Percentiles rank a stretch among this genome's conserved stretches.
These are phyloP conservation scores for Porites divaricata DNA, from an alignment of 92 coral and sea anemone genomes.

Conservation along the genomic window DNA sequence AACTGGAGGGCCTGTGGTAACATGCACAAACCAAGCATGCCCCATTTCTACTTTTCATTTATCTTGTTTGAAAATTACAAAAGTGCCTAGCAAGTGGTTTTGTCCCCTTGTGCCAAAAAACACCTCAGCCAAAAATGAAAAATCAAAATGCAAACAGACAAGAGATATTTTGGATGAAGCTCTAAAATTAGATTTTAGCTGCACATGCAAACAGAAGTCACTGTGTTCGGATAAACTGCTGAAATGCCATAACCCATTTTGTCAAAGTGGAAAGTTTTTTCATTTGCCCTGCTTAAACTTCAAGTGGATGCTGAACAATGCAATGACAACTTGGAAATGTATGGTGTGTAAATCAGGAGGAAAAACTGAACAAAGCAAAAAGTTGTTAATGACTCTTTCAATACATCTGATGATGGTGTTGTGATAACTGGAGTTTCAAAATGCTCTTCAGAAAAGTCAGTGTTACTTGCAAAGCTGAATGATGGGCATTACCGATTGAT, in stretches of 20 bases:
- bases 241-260: slow-evolving; percentile 48
- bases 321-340: slow-evolving; percentile 58
- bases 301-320: slow-evolving; percentile 63
- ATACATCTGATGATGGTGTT: slow-evolving; percentile 19
- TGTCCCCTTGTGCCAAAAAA: slow-evolving; percentile 60
- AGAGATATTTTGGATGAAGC: slow-evolving; percentile 42
- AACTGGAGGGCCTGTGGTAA: slow-evolving; percentile 25
- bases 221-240: slow-evolving; percentile 46
- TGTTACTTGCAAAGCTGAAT: slow-evolving; percentile 38
- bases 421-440: slow-evolving; percentile 41
- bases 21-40: slow-evolving; percentile 30
- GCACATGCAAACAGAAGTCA: slow-evolving; percentile 56
- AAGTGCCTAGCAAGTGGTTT: slow-evolving; percentile 30
- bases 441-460: slow-evolving; percentile 35
- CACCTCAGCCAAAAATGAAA: slow-evolving; percentile 31
- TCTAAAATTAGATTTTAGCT: slow-evolving; percentile 27
- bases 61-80: slow-evolving; percentile 44
- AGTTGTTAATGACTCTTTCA: slow-evolving; percentile 33
- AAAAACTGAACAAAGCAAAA: slow-evolving; percentile 8
- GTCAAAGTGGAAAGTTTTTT: slow-evolving; percentile 64
- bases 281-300: slow-evolving; percentile 56
- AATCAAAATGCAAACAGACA: slow-evolving; percentile 30
- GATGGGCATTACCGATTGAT: slow-evolving; percentile 48
- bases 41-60: slow-evolving; percentile 49
- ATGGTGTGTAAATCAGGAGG: slow-evolving; percentile 43